Base-by-base conservation (phyloP, 2,113 vertebrate genomes). In the Uropsilus gracilis region DNA sequence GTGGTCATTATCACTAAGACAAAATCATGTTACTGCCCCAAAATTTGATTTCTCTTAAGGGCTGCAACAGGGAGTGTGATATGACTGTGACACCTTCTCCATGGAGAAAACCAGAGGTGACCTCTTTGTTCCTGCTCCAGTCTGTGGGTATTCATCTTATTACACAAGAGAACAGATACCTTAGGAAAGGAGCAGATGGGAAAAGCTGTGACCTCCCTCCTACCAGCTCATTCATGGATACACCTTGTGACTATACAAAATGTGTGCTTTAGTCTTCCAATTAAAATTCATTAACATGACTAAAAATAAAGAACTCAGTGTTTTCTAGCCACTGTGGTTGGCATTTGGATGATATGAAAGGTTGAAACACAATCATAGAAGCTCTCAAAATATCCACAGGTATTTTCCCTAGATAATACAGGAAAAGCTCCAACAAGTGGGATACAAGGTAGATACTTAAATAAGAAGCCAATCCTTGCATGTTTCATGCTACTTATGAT, bases 281-380 rank as follows among this genome's bases (percentile, higher is more conserved):
- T 94, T 96, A 94, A 85, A 95, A 88, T 39, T 69, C 55, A 95
- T 77, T 77, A 75, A 86, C 68, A 82, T 90, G 81, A 82, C 64
- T 94, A 89, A 91, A 42, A 68, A 64, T 55, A 12, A 76, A 85
- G 55, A 37, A 8, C 72, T 50, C 34, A 71, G 46, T 73, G 66
- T 42, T 88, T 95, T 88, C 68, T 88, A 26, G 59, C 68, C 18
- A 24, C 68, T 6, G 42, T 37, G 68, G 91, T 90, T 92, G 92
- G 61, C 82, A 64, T 83, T 66, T 64, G 86, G 44, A 34, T 46
- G n/a, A 2, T 37, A 13, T 34, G 39, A 69, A 72, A 88, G 30
- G 14, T 37, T 14, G 20, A 77, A 81, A 32, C 20, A 20, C 32
- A n/a, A 50, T 28, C 46, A 20, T 0, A 17, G 75, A n/a, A 46